Evolutionary conservation across 2,113 vertebrate genomes (phyloP), one percentile per base, ranked within the genome.

Genomic region (Solea solea): DNA sequence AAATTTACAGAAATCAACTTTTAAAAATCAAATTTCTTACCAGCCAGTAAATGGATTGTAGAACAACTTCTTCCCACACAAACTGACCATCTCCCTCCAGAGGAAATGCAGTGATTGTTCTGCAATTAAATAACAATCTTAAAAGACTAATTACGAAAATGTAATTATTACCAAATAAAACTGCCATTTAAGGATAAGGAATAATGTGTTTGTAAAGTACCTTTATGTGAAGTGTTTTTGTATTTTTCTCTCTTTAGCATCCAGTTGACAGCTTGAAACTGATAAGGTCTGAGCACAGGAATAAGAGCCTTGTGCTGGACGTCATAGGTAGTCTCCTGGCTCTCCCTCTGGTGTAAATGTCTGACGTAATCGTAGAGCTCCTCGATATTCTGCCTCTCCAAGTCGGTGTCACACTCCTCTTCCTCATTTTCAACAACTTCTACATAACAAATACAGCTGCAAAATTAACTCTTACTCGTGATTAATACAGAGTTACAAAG

Each of bases 31-130:
- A 52, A 41, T 27, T 42, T 72, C 96, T 65, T 94, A 99, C 98
- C 97, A 96, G 92, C 97, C 97, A 49, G 95, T 98, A 49, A 96
- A 97, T 1, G 96, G 96, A 86, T 98, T 99, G 89, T 97, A 99
- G 90, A 95, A 99, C 65, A 99, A 89, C 90, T 95, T 98, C 73
- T 95, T 93, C 71, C 94, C 95, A 64, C 97, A 97, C 73, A 95
- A 69, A 76, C 95, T 94, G 58, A 93, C 64, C 80, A 98, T 81
- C 84, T 99, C 98, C 72, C 95, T 86, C 98, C 98, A 99, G 21
- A 99, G 94, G 74, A 95, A 95, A 89, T 99, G 96, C 27, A 98
- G 77, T 0, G 61, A 73, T 54, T 93, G 95, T 86, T 96, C 96
- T 98, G 90, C 1, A 65, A 68, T 86, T 64, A 93, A 85, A 90